Evolutionary conservation across 2,113 vertebrate species (phyloP).

Genomic region (Oriolus oriolus): DNA sequence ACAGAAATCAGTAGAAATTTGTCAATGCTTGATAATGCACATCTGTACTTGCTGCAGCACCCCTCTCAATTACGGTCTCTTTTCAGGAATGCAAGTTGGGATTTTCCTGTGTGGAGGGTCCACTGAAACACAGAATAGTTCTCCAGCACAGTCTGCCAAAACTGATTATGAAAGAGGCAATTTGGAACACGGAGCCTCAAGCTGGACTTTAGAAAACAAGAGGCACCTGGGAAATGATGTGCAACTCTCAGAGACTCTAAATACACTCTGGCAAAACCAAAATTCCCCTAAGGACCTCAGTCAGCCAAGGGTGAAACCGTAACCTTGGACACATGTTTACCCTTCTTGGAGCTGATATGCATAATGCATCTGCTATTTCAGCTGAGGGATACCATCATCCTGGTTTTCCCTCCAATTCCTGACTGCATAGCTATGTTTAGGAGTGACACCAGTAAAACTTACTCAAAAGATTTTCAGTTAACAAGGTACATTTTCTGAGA

Average conservation of each 20-base stretch:
- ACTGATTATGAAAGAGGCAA: conserved; percentile 18
- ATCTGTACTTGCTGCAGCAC: neutral
- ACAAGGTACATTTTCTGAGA: neutral
- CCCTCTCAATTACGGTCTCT: neutral
- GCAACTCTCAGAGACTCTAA: neutral
- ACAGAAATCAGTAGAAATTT: neutral
- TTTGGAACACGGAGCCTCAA: neutral
- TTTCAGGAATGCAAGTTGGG: conserved; percentile 2
- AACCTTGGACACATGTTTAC: conserved; percentile 29
- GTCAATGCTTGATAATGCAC: neutral
- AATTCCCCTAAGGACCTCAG: conserved; percentile 32
- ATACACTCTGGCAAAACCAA: conserved; percentile 12
- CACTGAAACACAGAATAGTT: neutral
- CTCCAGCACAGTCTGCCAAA: neutral
- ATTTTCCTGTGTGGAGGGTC: neutral
- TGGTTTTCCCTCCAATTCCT: neutral
- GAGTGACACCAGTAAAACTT: neutral
- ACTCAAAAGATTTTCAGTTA: neutral
- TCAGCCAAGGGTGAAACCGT: conserved; percentile 45
- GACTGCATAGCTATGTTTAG: neutral
- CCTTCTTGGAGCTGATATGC: neutral
- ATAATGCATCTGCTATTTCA: conserved; percentile 6
- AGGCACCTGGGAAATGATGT: conserved; percentile 45
- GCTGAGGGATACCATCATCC: neutral
- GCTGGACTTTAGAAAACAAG: conserved; percentile 30